Percentiles rank a stretch among this genome's conserved stretches.
Evolutionary conservation across 2,113 vertebrate genomes (phyloP).

Genomic region (Planiliza haematocheilus): DNA sequence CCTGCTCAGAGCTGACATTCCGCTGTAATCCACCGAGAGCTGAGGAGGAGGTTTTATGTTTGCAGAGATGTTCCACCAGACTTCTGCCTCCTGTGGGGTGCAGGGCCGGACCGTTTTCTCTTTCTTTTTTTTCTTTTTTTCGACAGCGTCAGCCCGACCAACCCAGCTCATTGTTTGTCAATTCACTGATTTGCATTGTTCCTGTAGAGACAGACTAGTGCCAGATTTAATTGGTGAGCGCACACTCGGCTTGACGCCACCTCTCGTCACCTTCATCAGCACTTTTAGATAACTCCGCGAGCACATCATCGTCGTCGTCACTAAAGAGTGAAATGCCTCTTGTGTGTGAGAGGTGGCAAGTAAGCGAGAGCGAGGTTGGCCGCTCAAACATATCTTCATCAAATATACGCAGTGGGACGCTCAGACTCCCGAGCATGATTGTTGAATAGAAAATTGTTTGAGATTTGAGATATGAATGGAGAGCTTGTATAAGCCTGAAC

Average conservation of each 20-base stretch:
- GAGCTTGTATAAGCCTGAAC: constrained; percentile 74
- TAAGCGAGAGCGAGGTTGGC: constrained; percentile 69
- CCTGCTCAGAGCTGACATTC: constrained; percentile 81
- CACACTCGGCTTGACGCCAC: constrained; percentile 53
- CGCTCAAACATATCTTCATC: constrained; percentile 75
- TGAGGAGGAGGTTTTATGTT: constrained; percentile 79
- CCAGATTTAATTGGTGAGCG: constrained; percentile 63
- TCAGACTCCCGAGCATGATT: constrained; percentile 55
- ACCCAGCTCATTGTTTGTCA: constrained; percentile 63
- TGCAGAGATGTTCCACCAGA: constrained; percentile 79
- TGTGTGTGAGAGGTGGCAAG: constrained; percentile 78
- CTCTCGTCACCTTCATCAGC: constrained; percentile 72
- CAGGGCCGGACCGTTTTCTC: constrained; percentile 17
- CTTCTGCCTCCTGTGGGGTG: constrained; percentile 55
- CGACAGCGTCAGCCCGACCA: constrained; percentile 36
- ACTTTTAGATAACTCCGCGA: constrained; percentile 70
- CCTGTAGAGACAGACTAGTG: constrained; percentile 51
- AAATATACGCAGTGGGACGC: constrained; percentile 60
- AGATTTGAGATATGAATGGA: constrained; percentile 63
- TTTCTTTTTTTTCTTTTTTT: not conserved
- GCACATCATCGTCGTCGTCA: constrained; percentile 70
- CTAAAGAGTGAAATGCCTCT: constrained; percentile 76
- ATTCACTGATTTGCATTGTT: constrained; percentile 59
- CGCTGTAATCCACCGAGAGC: constrained; percentile 82
- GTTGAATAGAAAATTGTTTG: constrained; percentile 67